Base-by-base conservation (phyloP, 2,113 vertebrate species). In the Smithornis capensis region DNA sequence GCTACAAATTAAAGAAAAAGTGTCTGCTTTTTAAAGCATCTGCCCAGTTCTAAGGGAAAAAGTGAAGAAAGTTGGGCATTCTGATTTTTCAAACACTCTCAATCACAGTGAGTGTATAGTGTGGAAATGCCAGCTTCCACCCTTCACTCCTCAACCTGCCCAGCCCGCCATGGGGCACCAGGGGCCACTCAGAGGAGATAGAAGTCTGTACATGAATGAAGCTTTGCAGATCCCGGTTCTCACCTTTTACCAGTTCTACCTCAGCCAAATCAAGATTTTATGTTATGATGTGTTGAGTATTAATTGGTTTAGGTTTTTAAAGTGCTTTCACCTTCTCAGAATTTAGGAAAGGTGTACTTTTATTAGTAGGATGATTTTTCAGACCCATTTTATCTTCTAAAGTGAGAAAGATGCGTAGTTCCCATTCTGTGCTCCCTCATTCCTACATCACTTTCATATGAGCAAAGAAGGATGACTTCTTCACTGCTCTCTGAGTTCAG, bases 1-100 rank as follows among this genome's bases (percentile, higher is more conserved):
- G 84, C 74, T 91, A 94, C 65, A 96, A 84, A 89, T 47, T 79
- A 95, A 89, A 88, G 79, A 92, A 90, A 59, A 92, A 96, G 91
- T 69, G 28, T 42, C 84, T 56, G 65, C 63, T 92, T 96, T 94
- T 95, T 45, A 95, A 94, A 95, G 87, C 79, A 93, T 70, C 56
- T 49, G 55, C 59, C 38, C 50, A 55, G 64, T 25, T 77, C 69
- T 38, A 90, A 65, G 45, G 3, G 14, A 6, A 13, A n/a, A 68
- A 60, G 42, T 70, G 62, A 33, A 5, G 6, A 37, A 87, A 75
- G 35, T 31, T 77, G 44, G n/a, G 40, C 12, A 71, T 87, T 92
- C 67, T 81, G 79, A 71, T 57, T 80, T n/a, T 95, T 90, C 60
- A 55, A 53, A 74, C 7, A 28, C 14, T 73, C 22, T 83, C 82